These are phyloP conservation scores for Frankliniella fusca DNA, from an alignment of 2,888 invertebrate genomes.

Conservation along the genomic window DNA sequence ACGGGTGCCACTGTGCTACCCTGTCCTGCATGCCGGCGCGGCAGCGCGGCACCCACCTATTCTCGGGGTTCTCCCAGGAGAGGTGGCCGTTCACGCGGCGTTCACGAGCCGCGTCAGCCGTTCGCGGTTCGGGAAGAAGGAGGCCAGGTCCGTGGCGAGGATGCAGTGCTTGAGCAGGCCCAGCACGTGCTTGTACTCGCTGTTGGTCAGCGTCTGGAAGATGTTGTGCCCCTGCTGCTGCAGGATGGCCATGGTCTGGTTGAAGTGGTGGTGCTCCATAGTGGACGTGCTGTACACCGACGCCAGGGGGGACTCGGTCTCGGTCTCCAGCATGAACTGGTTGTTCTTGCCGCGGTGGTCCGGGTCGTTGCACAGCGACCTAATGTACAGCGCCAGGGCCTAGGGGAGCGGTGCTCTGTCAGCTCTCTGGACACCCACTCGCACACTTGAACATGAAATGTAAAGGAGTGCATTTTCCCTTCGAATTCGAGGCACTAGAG, in stretches of 20 bases:
- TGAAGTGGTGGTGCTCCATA: constrained; percentile 84
- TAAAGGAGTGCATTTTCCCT: no score
- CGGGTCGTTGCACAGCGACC: constrained; percentile 77
- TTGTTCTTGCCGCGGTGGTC: constrained; percentile 85
- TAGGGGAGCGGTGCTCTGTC: constrained; percentile 46
- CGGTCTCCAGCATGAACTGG: constrained; percentile 79
- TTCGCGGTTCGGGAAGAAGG: constrained; percentile 72
- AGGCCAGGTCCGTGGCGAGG: constrained; percentile 76
- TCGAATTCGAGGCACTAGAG: no score
- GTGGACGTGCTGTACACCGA: constrained; percentile 81
- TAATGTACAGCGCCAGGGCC: constrained; percentile 73
- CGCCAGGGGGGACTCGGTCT: constrained; percentile 74
- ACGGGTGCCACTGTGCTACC: no score
- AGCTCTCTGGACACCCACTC: no score
- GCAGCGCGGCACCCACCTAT: constrained; percentile 55
- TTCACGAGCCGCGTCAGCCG: constrained; percentile 55
- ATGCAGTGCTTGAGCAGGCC: constrained; percentile 75
- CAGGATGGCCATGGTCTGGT: constrained; percentile 78
- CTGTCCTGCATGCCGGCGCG: no score
- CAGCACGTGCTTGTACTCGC: constrained; percentile 72
- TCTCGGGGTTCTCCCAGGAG: constrained; percentile 61
- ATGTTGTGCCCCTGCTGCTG: constrained; percentile 87
- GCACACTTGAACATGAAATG: no score
- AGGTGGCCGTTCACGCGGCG: constrained; percentile 57
- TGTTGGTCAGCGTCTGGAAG: constrained; percentile 64